These are phyloP conservation scores for Phyto melanocephala DNA, from an alignment of 2,888 invertebrate genomes.

Conservation along the genomic window DNA sequence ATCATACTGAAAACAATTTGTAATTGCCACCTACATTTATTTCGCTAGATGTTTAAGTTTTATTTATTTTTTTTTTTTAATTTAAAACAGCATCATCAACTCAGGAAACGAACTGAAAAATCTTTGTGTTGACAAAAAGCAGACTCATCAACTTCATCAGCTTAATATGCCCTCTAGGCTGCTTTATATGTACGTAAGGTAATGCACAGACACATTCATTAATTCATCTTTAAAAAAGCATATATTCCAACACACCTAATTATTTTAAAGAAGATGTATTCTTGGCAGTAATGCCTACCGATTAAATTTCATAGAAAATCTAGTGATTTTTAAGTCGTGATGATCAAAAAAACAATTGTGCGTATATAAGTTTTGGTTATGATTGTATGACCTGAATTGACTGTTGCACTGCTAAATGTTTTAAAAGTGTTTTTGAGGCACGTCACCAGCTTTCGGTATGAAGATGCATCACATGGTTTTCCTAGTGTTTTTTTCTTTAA, in stretches of 20 bases:
- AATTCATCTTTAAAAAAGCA: too few relatives aligned
- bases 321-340: too few relatives aligned
- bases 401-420: too few relatives aligned
- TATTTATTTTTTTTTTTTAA: not conserved
- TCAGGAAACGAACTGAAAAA: slow-evolving; percentile 12
- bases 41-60: not conserved
- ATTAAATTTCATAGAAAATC: too few relatives aligned
- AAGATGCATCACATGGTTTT: slow-evolving; percentile 55
- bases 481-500: slow-evolving; percentile 50
- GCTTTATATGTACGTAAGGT: slow-evolving; percentile 1
- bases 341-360: too few relatives aligned
- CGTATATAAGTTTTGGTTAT: too few relatives aligned
- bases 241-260: too few relatives aligned
- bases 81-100: slow-evolving; percentile 2
- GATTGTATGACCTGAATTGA: too few relatives aligned
- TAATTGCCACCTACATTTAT: slow-evolving; percentile 51
- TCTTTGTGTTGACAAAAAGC: slow-evolving; percentile 4
- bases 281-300: too few relatives aligned
- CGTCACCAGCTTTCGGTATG: too few relatives aligned
- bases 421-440: too few relatives aligned
- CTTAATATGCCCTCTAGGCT: not conserved
- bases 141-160: slow-evolving; percentile 17
- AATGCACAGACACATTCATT: not conserved
- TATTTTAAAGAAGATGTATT: too few relatives aligned
- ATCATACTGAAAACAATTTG: slow-evolving; percentile 37